phyloP scores from a whole-genome alignment of 2,797 vertebrate species.

The Remorina albescens region DNA sequence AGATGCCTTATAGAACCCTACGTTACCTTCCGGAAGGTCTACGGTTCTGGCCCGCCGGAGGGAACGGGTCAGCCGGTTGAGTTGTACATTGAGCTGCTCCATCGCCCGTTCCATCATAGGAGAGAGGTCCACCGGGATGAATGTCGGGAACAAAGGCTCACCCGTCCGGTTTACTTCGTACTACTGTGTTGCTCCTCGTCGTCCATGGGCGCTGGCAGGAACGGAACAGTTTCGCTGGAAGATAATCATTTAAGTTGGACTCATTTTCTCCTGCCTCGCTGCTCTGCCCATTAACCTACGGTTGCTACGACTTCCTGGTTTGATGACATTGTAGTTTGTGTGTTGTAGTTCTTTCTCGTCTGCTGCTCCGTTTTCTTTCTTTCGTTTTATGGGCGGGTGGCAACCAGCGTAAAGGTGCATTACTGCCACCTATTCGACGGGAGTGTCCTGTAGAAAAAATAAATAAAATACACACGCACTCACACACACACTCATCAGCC shows the following conservation, averaged over 20 bases:
- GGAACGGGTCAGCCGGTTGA: conserved; percentile 94
- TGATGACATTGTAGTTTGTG: conserved; percentile 73
- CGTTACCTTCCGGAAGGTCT: conserved; percentile 94
- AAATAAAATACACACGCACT: no score
- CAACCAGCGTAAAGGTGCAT: no score
- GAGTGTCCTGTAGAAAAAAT: no score
- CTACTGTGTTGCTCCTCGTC: conserved; percentile 21
- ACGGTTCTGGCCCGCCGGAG: conserved; percentile 96
- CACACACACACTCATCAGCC: no score
- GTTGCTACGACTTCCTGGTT: conserved; percentile 77
- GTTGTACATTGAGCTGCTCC: conserved; percentile 93
- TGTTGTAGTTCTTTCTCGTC: conserved; percentile 60
- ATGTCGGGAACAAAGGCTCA: conserved; percentile 39
- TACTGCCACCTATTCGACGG: no score
- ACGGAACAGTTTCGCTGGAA: not conserved
- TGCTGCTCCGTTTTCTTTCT: no score
- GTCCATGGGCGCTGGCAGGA: conserved; percentile 64
- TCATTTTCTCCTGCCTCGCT: conserved; percentile 13
- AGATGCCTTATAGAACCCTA: not conserved
- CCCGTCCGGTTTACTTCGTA: conserved; percentile 21
- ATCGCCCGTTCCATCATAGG: conserved; percentile 99
- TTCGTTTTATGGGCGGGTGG: no score
- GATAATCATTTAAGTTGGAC: conserved; percentile 8
- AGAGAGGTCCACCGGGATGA: conserved; percentile 34
- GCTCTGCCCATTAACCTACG: conserved; percentile 9